These are phyloP conservation scores for Sinonovacula constricta DNA, from an alignment of 1,140 invertebrate species.

Conservation along the genomic window DNA sequence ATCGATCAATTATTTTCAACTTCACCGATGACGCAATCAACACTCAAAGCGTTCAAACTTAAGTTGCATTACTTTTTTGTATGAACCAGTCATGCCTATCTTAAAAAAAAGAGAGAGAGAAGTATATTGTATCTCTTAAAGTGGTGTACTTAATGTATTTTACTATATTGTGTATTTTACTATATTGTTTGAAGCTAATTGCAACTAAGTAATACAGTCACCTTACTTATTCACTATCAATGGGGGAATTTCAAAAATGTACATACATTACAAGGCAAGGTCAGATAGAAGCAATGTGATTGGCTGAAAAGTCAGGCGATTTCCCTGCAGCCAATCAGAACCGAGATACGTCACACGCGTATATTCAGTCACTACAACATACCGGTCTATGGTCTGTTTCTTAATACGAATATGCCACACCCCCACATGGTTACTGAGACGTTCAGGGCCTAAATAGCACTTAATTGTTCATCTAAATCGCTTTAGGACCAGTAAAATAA, in stretches of 20 bases:
- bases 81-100: not conserved
- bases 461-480: not conserved
- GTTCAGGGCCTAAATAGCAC: no score
- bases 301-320: conserved; percentile 40
- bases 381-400: conserved; percentile 28
- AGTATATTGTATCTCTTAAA: no score
- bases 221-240: not conserved
- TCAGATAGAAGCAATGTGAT: conserved; percentile 17
- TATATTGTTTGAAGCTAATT: not conserved
- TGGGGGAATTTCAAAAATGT: not conserved
- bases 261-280: not conserved
- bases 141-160: not conserved
- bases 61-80: no score
- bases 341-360: not conserved
- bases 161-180: not conserved
- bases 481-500: not conserved
- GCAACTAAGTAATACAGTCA: not conserved
- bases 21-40: no score
- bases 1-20: no score
- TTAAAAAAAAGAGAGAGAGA: not conserved
- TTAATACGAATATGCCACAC: conserved; percentile 21
- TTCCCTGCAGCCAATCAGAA: conserved; percentile 42
- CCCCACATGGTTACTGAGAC: no score
- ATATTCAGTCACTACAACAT: conserved; percentile 1
- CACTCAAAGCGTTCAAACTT: no score